Evolutionary conservation across 2,888 invertebrate species (phyloP), one percentile per base, ranked within the genome.

Genomic region (Ecdyonurus torrentis): DNA sequence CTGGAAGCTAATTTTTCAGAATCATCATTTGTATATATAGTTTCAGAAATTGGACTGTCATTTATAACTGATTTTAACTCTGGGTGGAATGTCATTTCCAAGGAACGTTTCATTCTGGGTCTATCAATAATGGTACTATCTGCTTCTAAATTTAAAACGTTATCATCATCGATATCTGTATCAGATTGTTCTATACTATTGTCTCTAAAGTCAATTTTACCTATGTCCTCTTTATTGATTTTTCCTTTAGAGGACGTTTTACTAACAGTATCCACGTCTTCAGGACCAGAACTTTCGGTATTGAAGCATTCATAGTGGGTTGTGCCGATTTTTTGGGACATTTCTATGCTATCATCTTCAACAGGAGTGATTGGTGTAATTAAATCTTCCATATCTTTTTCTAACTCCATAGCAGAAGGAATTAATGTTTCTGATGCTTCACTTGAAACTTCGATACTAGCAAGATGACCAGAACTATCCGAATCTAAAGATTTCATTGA

Each of bases 341-440:
- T n/a, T 69, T 19, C 53, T 52, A 37, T 60, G 60, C 7, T 24
- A 37, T 15, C 23, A 37, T 37, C 61, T 23, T 52, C n/a, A 23
- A 61, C 70, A 23, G 69, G 69, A 25, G 68, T 70, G 25, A 64
- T 63, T 22, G 69, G 70, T 20, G 64, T 62, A 19, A 67, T 66
- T 50, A 73, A 79, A 67, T 84, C 84, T 69, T 84, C 81, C 66
- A 87, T 79, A 69, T 87, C 87, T 69, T 85, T 84, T 71, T 86
- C 86, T 60, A 87, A 75, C 73, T 92, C 92, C 71, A 88, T 85
- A 7, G 89, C 87, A 1, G 96, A 94, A 18, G 94, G 91, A 10
- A 97, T 87, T 7, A 97, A 76, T 1, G 96, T 97, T 77, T 95
- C 95, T 1, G 94, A 94, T 24, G 88, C 81, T 74, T 96, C 95